Percentiles rank a stretch among this genome's conserved stretches.
Conservation (phyloP, 1,140 invertebrate species). For the Agrypnia vestita region DNA sequence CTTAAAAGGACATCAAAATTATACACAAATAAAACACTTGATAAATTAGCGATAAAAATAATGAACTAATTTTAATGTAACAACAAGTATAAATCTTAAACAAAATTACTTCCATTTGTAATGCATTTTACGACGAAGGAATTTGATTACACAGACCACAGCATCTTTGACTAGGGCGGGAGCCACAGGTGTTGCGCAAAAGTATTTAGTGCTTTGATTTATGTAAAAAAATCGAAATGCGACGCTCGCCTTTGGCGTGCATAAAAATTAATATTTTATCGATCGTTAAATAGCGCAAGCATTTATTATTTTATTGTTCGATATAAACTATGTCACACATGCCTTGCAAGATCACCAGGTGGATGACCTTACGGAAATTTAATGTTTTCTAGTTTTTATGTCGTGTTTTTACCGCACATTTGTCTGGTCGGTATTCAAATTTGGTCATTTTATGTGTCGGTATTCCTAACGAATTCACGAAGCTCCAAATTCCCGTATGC, state of each 20-base stretch:
- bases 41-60: conserved; percentile 39
- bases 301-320: conserved; percentile 24
- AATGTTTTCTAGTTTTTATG: conserved; percentile 44
- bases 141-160: conserved; percentile 8
- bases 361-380: conserved; percentile 49
- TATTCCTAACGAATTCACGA: conserved; percentile 2
- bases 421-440: conserved; percentile 39
- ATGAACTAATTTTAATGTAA: neutral
- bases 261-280: conserved; percentile 57
- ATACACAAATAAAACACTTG: conserved; percentile 19
- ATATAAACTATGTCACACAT: conserved; percentile 53
- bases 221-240: conserved; percentile 36
- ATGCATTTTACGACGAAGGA: conserved; percentile 31
- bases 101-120: conserved; percentile 35
- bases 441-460: conserved; percentile 21
- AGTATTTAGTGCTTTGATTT: conserved; percentile 30
- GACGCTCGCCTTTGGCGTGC: conserved; percentile 11
- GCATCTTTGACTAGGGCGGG: conserved; percentile 5
- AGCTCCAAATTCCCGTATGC: conserved; percentile 6
- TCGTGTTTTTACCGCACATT: conserved; percentile 37
- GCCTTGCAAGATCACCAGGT: conserved; percentile 37
- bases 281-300: conserved; percentile 38
- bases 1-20: conserved; percentile 4
- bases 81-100: conserved; percentile 37
- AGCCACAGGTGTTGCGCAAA: neutral